These are phyloP conservation scores for Myzus persicae DNA, from an alignment of 1,140 invertebrate species.

Conservation along the genomic window DNA sequence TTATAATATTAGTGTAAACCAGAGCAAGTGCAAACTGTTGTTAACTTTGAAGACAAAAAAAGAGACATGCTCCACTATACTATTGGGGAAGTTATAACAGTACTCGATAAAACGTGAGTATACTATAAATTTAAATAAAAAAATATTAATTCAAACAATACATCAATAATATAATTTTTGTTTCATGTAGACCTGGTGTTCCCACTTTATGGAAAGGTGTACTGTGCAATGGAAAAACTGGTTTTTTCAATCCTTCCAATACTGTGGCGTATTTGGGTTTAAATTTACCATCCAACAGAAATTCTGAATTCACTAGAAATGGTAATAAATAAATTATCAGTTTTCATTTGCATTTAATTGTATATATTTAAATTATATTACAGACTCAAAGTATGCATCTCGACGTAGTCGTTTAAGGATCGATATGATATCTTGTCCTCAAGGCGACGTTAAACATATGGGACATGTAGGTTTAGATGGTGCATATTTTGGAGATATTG, in stretches of 20 bases:
- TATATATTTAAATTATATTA: background rate
- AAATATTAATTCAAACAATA: background rate
- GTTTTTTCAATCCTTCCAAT: slow-evolving; percentile 88
- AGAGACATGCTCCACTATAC: slow-evolving; percentile 82
- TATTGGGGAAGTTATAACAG: slow-evolving; percentile 90
- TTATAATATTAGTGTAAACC: slow-evolving; percentile 74
- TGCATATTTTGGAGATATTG: slow-evolving; percentile 94
- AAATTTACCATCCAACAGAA: slow-evolving; percentile 77
- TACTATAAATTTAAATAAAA: slow-evolving; percentile 17
- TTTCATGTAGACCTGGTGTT: slow-evolving; percentile 60
- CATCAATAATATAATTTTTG: slow-evolving; percentile 28
- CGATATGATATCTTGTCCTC: slow-evolving; percentile 96
- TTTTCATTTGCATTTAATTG: background rate
- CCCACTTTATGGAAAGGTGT: slow-evolving; percentile 83
- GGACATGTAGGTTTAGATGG: slow-evolving; percentile 97
- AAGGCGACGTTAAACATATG: slow-evolving; percentile 96
- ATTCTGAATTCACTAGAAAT: slow-evolving; percentile 70
- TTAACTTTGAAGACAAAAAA: slow-evolving; percentile 65
- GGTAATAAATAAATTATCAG: slow-evolving; percentile 64
- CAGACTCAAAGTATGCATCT: slow-evolving; percentile 67
- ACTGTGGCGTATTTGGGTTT: slow-evolving; percentile 85
- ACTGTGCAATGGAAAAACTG: slow-evolving; percentile 82
- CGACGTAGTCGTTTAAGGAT: slow-evolving; percentile 76
- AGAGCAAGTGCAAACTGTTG: slow-evolving; percentile 83
- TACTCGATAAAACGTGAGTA: slow-evolving; percentile 80